Percentiles rank a stretch among this genome's conserved stretches.
Evolutionary conservation across 64 coral and sea anemone genomes (phyloP).

Genomic region (Actinia tenebrosa): DNA sequence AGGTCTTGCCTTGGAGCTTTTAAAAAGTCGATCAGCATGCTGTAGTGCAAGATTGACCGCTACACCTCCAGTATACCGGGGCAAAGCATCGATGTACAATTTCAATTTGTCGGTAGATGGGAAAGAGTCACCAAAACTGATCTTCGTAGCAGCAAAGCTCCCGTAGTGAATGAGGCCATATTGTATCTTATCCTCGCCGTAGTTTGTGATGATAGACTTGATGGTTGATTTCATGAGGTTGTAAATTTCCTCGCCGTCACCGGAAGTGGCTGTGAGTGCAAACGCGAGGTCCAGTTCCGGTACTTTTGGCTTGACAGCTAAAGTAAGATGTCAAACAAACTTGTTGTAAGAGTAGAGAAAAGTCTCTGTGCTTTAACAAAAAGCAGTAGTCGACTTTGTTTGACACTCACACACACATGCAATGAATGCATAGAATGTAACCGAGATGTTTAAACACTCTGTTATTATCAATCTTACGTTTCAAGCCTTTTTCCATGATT

Average conservation of each 20-base stretch:
- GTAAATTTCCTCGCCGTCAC: slow-evolving; percentile 37
- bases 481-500: slow-evolving; percentile 49
- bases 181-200: slow-evolving; percentile 47
- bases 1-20: slow-evolving; percentile 18
- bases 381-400: too few species aligned
- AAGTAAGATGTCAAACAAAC: background rate
- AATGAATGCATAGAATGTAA: too few species aligned
- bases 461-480: slow-evolving; percentile 18
- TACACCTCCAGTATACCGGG: slow-evolving; percentile 41
- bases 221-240: slow-evolving; percentile 56
- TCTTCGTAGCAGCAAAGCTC: slow-evolving; percentile 32
- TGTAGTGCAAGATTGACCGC: slow-evolving; percentile 44
- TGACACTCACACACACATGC: too few species aligned
- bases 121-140: slow-evolving; percentile 53
- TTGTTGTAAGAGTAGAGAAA: background rate
- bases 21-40: slow-evolving; percentile 60
- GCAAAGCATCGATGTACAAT: slow-evolving; percentile 27
- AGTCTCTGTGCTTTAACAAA: too few species aligned
- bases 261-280: slow-evolving; percentile 62
- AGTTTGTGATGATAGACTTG: slow-evolving; percentile 49
- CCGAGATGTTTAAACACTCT: too few species aligned
- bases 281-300: slow-evolving; percentile 62
- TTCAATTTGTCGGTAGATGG: slow-evolving; percentile 37
- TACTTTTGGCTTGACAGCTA: background rate
- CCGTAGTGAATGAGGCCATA: slow-evolving; percentile 73